A percentile compares a stretch with the other conserved stretches of the same genome.
Evolutionary conservation across 2,888 invertebrate genomes (phyloP).

Genomic region (Halictus quadricinctus): DNA sequence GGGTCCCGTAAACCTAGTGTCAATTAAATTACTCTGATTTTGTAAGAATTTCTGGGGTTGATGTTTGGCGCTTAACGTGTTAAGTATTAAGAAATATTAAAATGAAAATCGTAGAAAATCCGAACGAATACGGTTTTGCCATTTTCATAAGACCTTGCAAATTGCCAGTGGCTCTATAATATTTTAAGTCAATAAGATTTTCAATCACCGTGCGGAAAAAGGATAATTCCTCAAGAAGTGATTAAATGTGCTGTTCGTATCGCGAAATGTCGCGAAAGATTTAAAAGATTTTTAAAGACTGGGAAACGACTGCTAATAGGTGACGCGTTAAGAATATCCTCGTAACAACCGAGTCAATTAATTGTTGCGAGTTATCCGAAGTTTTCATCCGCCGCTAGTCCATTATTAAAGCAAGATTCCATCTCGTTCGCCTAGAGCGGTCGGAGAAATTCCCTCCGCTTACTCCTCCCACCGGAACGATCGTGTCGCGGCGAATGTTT

Average conservation of each 20-base stretch:
- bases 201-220: not conserved
- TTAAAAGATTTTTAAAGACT: not conserved
- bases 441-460: conserved; percentile 4
- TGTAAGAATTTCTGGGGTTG: no score
- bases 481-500: not conserved
- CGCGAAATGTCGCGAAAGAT: not conserved
- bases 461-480: not conserved
- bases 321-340: not conserved
- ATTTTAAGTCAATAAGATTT: not conserved
- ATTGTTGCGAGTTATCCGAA: conserved; percentile 1
- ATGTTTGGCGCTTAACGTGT: no score
- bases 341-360: not conserved
- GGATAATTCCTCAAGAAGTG: not conserved
- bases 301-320: not conserved
- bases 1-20: no score
- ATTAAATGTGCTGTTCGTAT: not conserved
- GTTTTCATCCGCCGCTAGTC: not conserved
- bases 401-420: not conserved
- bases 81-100: not conserved
- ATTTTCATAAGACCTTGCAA: not conserved
- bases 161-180: not conserved
- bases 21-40: no score
- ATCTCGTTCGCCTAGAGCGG: not conserved
- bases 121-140: not conserved
- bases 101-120: not conserved